A percentile compares a stretch with the other conserved stretches of the same genome.
phyloP scores from a whole-genome alignment of 1,140 invertebrate species.

The Prorops nasuta region DNA sequence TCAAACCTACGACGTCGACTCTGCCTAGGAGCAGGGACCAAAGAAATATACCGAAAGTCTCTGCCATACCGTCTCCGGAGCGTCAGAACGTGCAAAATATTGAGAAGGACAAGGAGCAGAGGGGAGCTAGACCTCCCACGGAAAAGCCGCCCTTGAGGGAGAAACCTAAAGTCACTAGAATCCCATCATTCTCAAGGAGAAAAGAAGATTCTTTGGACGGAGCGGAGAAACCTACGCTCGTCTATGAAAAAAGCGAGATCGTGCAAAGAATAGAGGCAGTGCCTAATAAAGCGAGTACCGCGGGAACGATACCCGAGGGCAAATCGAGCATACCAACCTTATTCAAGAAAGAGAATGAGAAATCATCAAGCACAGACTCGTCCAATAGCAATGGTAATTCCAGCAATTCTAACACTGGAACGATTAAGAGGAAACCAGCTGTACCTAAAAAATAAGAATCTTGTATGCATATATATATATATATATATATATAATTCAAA shows the following conservation, averaged over 20 bases:
- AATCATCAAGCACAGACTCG: slow-evolving; percentile 26
- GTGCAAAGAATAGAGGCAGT: slow-evolving; percentile 31
- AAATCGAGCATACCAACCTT: slow-evolving; percentile 34
- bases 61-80: slow-evolving; percentile 42
- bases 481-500: too few relatives aligned
- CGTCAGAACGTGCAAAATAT: slow-evolving; percentile 24
- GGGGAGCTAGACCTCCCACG: slow-evolving; percentile 10
- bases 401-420: slow-evolving; percentile 32
- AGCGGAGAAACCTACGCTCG: slow-evolving; percentile 17
- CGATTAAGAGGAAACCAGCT: slow-evolving; percentile 36
- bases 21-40: slow-evolving; percentile 38
- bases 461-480: too few relatives aligned
- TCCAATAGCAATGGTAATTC: slow-evolving; percentile 25
- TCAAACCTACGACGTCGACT: slow-evolving; percentile 51
- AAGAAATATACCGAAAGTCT: slow-evolving; percentile 50
- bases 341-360: slow-evolving; percentile 23
- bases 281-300: slow-evolving; percentile 16
- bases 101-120: slow-evolving; percentile 28
- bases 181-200: slow-evolving; percentile 36
- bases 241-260: slow-evolving; percentile 35
- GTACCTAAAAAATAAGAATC: slow-evolving; percentile 29
- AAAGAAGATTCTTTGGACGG: slow-evolving; percentile 23
- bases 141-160: slow-evolving; percentile 36
- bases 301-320: slow-evolving; percentile 15
- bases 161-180: slow-evolving; percentile 39